phyloP scores from a whole-genome alignment of 1,140 invertebrate species.

The Cherax quadricarinatus region DNA sequence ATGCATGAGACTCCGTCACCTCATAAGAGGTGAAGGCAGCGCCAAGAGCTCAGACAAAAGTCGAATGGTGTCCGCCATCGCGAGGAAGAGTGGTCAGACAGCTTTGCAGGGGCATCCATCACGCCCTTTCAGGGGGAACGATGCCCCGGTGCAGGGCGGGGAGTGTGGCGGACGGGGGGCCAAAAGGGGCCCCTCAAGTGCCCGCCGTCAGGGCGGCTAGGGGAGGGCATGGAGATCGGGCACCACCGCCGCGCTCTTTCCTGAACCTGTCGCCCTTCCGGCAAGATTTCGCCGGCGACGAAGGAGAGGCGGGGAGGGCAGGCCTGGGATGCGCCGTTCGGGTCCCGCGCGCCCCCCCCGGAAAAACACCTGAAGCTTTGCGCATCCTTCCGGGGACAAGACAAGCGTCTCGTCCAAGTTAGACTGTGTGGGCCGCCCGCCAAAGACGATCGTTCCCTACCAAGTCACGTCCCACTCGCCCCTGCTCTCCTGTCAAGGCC shows the following conservation, averaged over 20 bases:
- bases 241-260: conserved; percentile 64
- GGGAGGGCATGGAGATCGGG: conserved; percentile 28
- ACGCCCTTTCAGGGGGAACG: too few species aligned
- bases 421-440: not conserved
- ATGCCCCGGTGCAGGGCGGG: not conserved
- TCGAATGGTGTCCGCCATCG: too few species aligned
- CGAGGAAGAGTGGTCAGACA: too few species aligned
- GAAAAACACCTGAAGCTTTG: conserved; percentile 5
- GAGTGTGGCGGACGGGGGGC: not conserved
- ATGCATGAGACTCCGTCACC: too few species aligned
- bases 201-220: conserved; percentile 12
- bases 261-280: conserved; percentile 68
- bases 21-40: too few species aligned
- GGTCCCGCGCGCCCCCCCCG: conserved; percentile 59
- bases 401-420: not conserved
- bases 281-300: conserved; percentile 68
- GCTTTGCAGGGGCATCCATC: too few species aligned
- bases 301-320: conserved; percentile 62
- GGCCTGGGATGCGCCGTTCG: conserved; percentile 58
- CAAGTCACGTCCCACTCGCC: conserved; percentile 49
- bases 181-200: not conserved
- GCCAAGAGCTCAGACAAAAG: too few species aligned
- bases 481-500: conserved; percentile 52
- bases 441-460: conserved; percentile 44
- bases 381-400: not conserved